phyloP scores from a whole-genome alignment of 2,888 invertebrate species.

The Leptopterna dolabrata region DNA sequence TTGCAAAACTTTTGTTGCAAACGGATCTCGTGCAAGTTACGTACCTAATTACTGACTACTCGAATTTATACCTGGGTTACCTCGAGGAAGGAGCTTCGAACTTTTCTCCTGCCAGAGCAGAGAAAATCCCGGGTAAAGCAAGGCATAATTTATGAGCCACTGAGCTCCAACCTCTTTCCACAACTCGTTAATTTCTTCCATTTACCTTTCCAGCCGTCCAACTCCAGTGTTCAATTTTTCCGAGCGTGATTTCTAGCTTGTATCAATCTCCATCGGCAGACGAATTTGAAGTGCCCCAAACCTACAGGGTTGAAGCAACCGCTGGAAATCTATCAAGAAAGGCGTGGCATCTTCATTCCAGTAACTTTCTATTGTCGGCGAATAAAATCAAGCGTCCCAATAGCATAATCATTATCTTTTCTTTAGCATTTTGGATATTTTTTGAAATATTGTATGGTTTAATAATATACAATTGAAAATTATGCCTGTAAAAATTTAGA shows the following conservation, averaged over 20 bases:
- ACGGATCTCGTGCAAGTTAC: neutral
- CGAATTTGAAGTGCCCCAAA: neutral
- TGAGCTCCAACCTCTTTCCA: neutral
- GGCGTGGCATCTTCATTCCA: neutral
- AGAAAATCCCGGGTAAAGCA: slow-evolving; percentile 1
- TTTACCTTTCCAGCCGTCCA: neutral
- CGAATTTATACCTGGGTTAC: neutral
- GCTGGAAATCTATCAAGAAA: neutral
- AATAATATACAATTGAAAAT: no score
- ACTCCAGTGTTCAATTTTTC: neutral
- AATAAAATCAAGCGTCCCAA: no score
- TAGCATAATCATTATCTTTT: no score
- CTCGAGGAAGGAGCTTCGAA: neutral
- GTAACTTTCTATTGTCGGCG: neutral
- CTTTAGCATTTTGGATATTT: no score
- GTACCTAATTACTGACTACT: slow-evolving; percentile 28
- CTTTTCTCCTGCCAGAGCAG: neutral
- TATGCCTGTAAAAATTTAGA: no score
- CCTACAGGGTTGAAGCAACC: neutral
- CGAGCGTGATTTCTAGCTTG: neutral
- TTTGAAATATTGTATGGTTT: no score
- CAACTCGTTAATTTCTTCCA: slow-evolving; percentile 21
- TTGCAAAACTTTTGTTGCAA: neutral
- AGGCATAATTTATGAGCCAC: slow-evolving; percentile 10
- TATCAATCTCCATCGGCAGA: neutral